Base-by-base conservation (phyloP, 2,113 vertebrate species). In the Falcunculus frontatus region DNA sequence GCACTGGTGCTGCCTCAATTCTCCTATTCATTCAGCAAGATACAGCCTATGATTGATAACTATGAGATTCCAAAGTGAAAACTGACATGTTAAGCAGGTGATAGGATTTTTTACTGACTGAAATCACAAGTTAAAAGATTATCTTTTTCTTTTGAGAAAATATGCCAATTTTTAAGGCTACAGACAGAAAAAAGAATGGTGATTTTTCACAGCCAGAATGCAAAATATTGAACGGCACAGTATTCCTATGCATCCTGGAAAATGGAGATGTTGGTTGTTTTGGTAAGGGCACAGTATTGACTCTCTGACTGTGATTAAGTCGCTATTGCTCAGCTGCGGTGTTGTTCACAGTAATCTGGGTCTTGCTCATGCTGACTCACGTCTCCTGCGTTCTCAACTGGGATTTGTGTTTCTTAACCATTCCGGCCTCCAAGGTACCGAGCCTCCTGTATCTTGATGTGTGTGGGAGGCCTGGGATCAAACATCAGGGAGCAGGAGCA, bases 311-410 rank as follows among this genome's bases (percentile, higher is more conserved):
- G 56, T 84, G 60, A 62, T 65, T 79, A 93, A 80, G 50, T 3
- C 3, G 37, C 46, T 90, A 42, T 79, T 93, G 78, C 85, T 94
- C 90, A 90, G 72, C n/a, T 49, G 26, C 37, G 67, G 29, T 82
- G 62, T 90, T 88, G 79, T 65, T 91, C 84, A 73, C 87, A 73
- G 53, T 72, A 80, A 69, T 88, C 67, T 73, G 50, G 57, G 75
- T 91, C 90, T 95, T 92, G 94, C 88, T 96, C 92, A 91, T 80
- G 35, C 90, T 96, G 95, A 96, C 85, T 97, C 96, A 88, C 3
- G 2, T 60, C 75, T 90, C 49, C 62, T 88, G 82, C 8, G 0
- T 83, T 88, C 42, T 75, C 85, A 33, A 46, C 20, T 30, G 85
- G 57, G 72, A 80, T 83, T 78, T 88, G 26, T 68, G n/a, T 76